Evolutionary conservation across 2,797 vertebrate genomes (phyloP).

Genomic region (Oreortyx pictus): DNA sequence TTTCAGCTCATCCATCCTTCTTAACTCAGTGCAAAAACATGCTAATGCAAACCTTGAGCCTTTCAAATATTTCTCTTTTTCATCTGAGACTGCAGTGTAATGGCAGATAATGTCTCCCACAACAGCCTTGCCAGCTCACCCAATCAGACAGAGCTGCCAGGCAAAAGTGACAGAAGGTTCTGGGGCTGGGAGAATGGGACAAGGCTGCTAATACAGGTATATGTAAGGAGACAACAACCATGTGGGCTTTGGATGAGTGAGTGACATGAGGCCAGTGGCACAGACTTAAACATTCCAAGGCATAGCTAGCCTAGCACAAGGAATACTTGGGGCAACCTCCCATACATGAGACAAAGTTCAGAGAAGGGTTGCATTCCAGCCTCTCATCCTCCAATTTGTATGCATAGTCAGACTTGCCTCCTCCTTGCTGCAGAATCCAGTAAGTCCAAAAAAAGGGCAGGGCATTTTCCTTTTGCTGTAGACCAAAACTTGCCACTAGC

Average conservation of each 20-base stretch:
- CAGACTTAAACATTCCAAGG: neutral
- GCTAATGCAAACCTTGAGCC: neutral
- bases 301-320: neutral
- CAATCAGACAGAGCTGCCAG: neutral
- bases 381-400: neutral
- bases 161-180: neutral
- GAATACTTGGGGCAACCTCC: neutral
- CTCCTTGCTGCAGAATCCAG: neutral
- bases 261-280: neutral
- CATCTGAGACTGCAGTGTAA: neutral
- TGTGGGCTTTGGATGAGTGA: neutral
- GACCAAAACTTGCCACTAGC: neutral
- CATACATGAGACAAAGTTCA: neutral
- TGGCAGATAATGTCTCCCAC: neutral
- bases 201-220: neutral
- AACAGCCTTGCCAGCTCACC: neutral
- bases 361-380: neutral
- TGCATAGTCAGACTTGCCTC: neutral
- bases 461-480: neutral
- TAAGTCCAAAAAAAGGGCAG: neutral
- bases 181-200: neutral
- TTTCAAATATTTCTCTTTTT: constrained; percentile 20
- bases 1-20: no score
- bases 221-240: neutral
- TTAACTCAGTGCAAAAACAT: no score